These are phyloP conservation scores for Olivierus martensii DNA, from an alignment of 1,140 invertebrate genomes.

Conservation along the genomic window DNA sequence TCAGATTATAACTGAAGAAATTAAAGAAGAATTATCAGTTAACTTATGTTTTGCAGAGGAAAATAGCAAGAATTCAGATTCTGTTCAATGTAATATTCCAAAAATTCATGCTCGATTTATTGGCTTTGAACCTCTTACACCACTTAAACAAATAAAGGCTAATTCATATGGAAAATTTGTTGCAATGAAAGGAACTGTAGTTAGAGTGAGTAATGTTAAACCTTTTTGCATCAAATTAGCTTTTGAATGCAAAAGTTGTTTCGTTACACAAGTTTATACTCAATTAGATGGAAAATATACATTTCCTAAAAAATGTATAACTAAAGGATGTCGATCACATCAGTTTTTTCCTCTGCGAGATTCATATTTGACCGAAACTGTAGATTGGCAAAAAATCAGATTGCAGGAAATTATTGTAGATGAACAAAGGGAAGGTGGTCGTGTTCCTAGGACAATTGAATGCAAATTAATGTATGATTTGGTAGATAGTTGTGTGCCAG, in stretches of 20 bases:
- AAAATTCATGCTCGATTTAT: constrained; percentile 46
- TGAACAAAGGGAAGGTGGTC: constrained; percentile 51
- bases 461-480: constrained; percentile 74
- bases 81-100: constrained; percentile 28
- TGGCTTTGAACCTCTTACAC: constrained; percentile 50
- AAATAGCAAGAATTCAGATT: neutral
- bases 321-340: constrained; percentile 39
- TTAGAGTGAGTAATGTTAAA: constrained; percentile 59
- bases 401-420: constrained; percentile 54
- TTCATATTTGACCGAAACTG: constrained; percentile 52
- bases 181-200: constrained; percentile 68
- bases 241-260: constrained; percentile 61
- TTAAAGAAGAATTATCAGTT: constrained; percentile 4
- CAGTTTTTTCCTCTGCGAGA: constrained; percentile 50
- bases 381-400: constrained; percentile 63
- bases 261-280: constrained; percentile 40
- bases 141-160: constrained; percentile 58
- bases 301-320: constrained; percentile 36
- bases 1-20: constrained; percentile 40
- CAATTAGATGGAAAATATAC: constrained; percentile 46
- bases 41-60: neutral
- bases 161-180: constrained; percentile 69
- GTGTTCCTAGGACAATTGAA: constrained; percentile 71
- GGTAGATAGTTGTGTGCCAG: constrained; percentile 71
- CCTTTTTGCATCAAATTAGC: constrained; percentile 57